Conservation (phyloP, 2,888 invertebrate genomes). For the Notodonta ziczac region DNA sequence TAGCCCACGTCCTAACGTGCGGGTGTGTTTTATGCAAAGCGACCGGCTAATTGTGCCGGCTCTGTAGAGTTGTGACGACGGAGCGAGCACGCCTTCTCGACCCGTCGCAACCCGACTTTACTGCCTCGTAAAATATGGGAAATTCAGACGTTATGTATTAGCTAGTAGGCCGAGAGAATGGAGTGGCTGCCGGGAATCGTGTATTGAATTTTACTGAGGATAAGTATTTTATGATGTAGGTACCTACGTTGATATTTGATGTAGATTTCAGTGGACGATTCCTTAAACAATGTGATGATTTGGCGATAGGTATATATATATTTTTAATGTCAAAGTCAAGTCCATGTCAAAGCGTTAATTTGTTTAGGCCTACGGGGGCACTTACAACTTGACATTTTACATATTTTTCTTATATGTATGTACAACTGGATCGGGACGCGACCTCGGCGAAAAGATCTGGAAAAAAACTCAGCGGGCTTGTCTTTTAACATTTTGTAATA, state of each 20-base stretch:
- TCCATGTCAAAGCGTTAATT: too few species aligned
- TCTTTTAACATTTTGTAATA: too few species aligned
- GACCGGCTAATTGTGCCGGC: constrained; percentile 68
- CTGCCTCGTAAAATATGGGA: constrained; percentile 48
- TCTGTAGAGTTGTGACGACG: constrained; percentile 55
- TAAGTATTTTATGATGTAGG: constrained; percentile 24
- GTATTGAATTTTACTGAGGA: constrained; percentile 30
- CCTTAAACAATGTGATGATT: too few species aligned
- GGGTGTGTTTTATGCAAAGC: constrained; percentile 70
- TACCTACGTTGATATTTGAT: not conserved
- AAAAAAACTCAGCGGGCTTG: too few species aligned
- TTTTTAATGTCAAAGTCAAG: too few species aligned
- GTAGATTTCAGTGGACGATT: not conserved
- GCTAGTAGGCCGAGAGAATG: constrained; percentile 6
- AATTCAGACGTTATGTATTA: constrained; percentile 33
- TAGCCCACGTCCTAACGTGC: constrained; percentile 35
- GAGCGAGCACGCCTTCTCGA: constrained; percentile 55
- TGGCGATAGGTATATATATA: too few species aligned
- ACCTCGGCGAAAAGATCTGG: too few species aligned
- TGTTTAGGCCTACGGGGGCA: too few species aligned
- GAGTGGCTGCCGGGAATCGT: constrained; percentile 1
- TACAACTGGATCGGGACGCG: too few species aligned
- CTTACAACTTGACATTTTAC: too few species aligned
- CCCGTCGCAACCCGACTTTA: constrained; percentile 45
- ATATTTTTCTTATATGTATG: too few species aligned